Base-by-base conservation (phyloP, 2,888 invertebrate genomes). In the Aplocera efformata region DNA sequence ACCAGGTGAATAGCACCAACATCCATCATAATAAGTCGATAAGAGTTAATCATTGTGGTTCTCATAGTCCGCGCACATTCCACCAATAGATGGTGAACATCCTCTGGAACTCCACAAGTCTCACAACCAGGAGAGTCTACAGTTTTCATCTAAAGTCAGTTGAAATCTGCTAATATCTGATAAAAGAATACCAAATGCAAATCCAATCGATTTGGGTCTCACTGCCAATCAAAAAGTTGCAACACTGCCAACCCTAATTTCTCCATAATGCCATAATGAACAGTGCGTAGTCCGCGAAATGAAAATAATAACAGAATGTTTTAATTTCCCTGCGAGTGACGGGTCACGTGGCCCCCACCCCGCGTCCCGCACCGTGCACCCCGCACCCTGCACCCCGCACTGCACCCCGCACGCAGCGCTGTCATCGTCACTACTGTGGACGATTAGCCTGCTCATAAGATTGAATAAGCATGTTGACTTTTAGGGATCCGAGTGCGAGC, bases 311-410 rank as follows among this genome's bases (percentile, higher is more conserved):
- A 77, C 76, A 81, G 84, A 84, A 86, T 86, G 84, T 84, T 88
- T 86, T 88, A 88, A 88, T 88, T 88, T 86, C 76, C 69, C 88
- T 89, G 89, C 80, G 72, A 78, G 72, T 88, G 89, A 89, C 89
- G 81, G 89, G 89, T 84, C 89, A 88, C 88, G 89, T 89, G 89
- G 56, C 68, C 69, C 63, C 56, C 53, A 48, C 56, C 53, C 61
- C 62, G 58, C 58, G 53, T 50, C 48, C 44, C 41, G 6, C 8
- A 22, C 23, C 24, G 35, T 36, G 48, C 39, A 41, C 43, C 42
- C 46, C 37, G 32, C 32, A 37, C 43, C 13, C 22, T 9, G 23
- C 33, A 5, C 13, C 13, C 13, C 13, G 13, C 13, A 5, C 13
- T 5, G 13, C 13, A 17, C 39, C 46, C 7, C 32, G 6, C 34